Conservation (phyloP, 2,888 invertebrate genomes). For the Microplitis manilae region DNA sequence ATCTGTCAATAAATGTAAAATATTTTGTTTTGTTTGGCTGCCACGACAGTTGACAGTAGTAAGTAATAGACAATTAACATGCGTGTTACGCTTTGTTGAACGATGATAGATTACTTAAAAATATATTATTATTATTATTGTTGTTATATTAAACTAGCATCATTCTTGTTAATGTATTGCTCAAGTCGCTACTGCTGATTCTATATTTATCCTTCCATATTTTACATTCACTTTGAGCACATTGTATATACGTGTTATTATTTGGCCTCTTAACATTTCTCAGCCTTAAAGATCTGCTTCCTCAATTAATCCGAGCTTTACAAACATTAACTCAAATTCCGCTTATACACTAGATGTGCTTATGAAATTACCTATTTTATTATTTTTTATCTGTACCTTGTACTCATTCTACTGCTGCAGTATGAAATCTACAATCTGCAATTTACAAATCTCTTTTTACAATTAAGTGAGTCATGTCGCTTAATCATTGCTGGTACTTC, state of each 20-base stretch:
- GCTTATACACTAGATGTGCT: constrained; percentile 7
- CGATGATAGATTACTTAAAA: neutral
- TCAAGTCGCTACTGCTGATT: neutral
- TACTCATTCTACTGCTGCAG: constrained; percentile 17
- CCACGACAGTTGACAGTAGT: constrained; percentile 67
- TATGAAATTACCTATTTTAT: constrained; percentile 15
- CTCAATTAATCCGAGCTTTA: constrained; percentile 5
- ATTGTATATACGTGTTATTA: neutral
- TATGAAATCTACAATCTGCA: neutral
- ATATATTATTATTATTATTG: neutral
- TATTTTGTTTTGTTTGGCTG: constrained; percentile 60
- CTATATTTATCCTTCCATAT: constrained; percentile 23
- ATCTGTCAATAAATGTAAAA: neutral
- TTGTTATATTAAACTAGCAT: neutral
- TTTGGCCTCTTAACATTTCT: neutral
- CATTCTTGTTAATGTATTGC: neutral
- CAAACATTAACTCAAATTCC: constrained; percentile 35
- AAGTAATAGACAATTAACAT: constrained; percentile 60
- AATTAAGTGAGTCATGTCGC: constrained; percentile 22
- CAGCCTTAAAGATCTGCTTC: constrained; percentile 30
- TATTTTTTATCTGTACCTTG: constrained; percentile 26
- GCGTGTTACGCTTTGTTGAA: neutral
- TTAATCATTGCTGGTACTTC: constrained; percentile 42
- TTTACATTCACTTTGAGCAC: constrained; percentile 2
- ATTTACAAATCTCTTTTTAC: neutral